phyloP scores from a whole-genome alignment of 2,888 invertebrate genomes.

The Andrena minutula region DNA sequence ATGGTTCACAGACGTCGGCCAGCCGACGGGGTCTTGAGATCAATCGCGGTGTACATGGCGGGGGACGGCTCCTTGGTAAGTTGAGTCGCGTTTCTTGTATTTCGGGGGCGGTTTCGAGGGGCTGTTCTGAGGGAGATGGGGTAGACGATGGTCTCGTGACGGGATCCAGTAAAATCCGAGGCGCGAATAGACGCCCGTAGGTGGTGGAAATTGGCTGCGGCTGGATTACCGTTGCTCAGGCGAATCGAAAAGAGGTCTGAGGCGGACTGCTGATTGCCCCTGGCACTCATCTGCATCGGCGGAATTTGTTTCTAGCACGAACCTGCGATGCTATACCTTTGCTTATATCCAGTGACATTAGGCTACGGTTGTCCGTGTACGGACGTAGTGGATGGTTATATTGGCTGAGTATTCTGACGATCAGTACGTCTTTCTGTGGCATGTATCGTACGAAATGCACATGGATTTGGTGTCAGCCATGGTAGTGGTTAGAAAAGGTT shows the following conservation, averaged over 20 bases:
- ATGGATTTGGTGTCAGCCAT: too few relatives aligned
- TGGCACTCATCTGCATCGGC: slow-evolving; percentile 67
- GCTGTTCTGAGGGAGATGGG: neutral
- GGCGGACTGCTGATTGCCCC: slow-evolving; percentile 60
- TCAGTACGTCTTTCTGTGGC: too few relatives aligned
- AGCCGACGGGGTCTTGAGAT: neutral
- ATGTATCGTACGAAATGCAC: too few relatives aligned
- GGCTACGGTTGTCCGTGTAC: neutral
- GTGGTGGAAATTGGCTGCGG: slow-evolving; percentile 66
- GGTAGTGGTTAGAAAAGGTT: too few relatives aligned
- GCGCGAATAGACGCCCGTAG: slow-evolving; percentile 79
- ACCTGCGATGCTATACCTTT: slow-evolving; percentile 17
- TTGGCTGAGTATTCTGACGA: too few relatives aligned
- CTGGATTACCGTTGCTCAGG: slow-evolving; percentile 74
- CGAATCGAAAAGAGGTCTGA: slow-evolving; percentile 53
- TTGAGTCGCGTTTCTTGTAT: neutral
- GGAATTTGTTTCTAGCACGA: slow-evolving; percentile 68
- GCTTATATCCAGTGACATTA: neutral
- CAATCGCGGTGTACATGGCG: neutral
- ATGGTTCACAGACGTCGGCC: slow-evolving; percentile 6
- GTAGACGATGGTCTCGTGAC: slow-evolving; percentile 76
- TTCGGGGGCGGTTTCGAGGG: neutral
- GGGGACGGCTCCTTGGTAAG: neutral
- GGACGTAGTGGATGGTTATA: too few relatives aligned
- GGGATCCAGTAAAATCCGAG: slow-evolving; percentile 79